A percentile compares a stretch with the other conserved stretches of the same genome.
Conservation (phyloP, 1,140 invertebrate genomes). For the Adelges cooleyi region DNA sequence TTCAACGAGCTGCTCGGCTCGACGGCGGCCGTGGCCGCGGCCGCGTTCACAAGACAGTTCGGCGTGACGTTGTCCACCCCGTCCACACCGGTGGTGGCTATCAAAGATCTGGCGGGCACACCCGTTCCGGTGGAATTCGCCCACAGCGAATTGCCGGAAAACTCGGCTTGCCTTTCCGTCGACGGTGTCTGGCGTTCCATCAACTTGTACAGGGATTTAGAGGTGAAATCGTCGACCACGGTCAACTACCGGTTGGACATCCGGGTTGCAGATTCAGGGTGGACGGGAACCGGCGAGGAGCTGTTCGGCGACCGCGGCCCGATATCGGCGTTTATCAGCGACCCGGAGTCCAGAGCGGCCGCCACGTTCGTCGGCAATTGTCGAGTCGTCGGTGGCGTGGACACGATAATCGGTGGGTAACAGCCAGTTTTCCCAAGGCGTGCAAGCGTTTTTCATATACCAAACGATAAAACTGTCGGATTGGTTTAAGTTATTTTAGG, state of each 20-base stretch:
- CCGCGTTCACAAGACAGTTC: too few species aligned
- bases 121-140: not conserved
- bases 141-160: not conserved
- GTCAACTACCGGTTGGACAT: not conserved
- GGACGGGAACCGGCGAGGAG: not conserved
- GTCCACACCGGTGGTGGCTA: too few species aligned
- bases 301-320: not conserved
- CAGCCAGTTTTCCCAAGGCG: too few species aligned
- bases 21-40: too few species aligned
- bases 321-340: not conserved
- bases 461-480: too few species aligned
- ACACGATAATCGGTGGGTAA: not conserved
- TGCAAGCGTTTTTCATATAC: too few species aligned
- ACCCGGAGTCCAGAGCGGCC: not conserved
- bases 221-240: not conserved
- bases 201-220: not conserved
- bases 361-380: constrained; percentile 12
- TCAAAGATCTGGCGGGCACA: not conserved
- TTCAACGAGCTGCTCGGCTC: too few species aligned
- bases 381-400: not conserved
- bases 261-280: not conserved
- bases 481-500: too few species aligned
- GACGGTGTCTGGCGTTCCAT: not conserved
- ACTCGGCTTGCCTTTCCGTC: not conserved
- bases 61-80: too few species aligned